Base-by-base conservation (phyloP, 2,888 invertebrate genomes). In the Parnassius glacialis region DNA sequence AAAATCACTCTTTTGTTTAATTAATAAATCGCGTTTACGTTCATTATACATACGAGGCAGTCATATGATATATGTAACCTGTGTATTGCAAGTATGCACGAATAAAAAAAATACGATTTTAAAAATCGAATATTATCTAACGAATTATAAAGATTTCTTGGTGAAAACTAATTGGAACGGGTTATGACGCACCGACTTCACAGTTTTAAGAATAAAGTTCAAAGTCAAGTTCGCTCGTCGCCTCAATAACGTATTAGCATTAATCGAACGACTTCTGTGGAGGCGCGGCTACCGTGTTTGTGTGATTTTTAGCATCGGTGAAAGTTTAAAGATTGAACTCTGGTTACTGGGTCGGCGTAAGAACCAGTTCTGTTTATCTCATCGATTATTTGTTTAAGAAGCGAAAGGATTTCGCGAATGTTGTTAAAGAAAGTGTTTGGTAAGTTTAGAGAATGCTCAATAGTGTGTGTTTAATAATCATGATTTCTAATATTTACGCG, bases 281-380 rank as follows among this genome's bases (percentile, higher is more conserved):
- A 50, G 48, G 61, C 20, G 61, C 13, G 47, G 44, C 9, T 13
- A 48, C 13, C 48, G 34, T 61, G 45, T 61, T 61, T 57, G 56
- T 51, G 57, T 25, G 61, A 61, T 61, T 52, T 61, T 61, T 61
- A 61, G 57, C 61, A 57, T 20, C 57, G 52, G 61, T 61, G 61
- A 61, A 61, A 61, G 61, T 61, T 48, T 41, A 20, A 34, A 43
- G 16, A 34, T 34, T 34, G 34, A 34, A 34, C 34, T 34, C 44
- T 13, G 42, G 13, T 11, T n/a, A 10, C 51, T 56, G 61, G 61
- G 55, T 54, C 60, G 54, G n/a, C 41, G 48, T 5, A 48, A 13
- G 50, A 43, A 61, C 61, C 61, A 47, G 61, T 61, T 61, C 13
- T 52, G 16, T 59, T 45, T 59, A 41, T 57, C 53, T 50, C 42